Conservation (phyloP, 2,888 invertebrate species). For the Cryptus viduatorius region DNA sequence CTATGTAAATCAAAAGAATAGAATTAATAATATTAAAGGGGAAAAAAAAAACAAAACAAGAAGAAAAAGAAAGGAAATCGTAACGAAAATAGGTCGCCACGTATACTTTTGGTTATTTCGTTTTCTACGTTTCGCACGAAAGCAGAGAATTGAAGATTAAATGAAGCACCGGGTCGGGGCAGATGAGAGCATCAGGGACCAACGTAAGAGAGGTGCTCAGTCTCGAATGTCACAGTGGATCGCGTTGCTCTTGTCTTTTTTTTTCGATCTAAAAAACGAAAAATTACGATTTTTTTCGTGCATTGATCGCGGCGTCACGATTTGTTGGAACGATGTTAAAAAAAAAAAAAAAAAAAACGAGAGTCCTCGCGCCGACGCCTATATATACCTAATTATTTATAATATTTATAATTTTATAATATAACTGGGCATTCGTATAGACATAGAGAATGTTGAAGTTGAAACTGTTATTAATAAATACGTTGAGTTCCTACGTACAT, state of each 20-base stretch:
- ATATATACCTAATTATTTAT: slow-evolving; percentile 80
- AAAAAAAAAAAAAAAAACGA: slow-evolving; percentile 8
- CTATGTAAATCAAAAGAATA: slow-evolving; percentile 70
- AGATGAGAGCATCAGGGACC: slow-evolving; percentile 79
- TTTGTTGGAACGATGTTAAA: slow-evolving; percentile 44
- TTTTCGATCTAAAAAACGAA: slow-evolving; percentile 37
- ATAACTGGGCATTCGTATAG: slow-evolving; percentile 80
- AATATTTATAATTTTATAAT: slow-evolving; percentile 83
- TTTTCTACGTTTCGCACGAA: slow-evolving; percentile 70
- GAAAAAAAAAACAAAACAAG: slow-evolving; percentile 43
- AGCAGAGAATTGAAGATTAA: slow-evolving; percentile 48
- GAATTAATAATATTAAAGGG: slow-evolving; percentile 68
- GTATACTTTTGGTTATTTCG: slow-evolving; percentile 70
- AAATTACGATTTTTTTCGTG: slow-evolving; percentile 30
- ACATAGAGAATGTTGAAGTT: slow-evolving; percentile 79
- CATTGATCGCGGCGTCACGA: slow-evolving; percentile 46
- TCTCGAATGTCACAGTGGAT: slow-evolving; percentile 76
- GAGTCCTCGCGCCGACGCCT: slow-evolving; percentile 49
- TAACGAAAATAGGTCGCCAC: slow-evolving; percentile 61
- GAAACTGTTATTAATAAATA: slow-evolving; percentile 81
- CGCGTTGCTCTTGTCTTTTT: slow-evolving; percentile 70
- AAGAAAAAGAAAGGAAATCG: slow-evolving; percentile 57
- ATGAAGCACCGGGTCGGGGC: slow-evolving; percentile 41
- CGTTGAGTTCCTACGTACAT: slow-evolving; percentile 80
- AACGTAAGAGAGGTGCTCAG: slow-evolving; percentile 72